phyloP scores from a whole-genome alignment of 1,140 invertebrate species.

The Drusus annulatus region DNA sequence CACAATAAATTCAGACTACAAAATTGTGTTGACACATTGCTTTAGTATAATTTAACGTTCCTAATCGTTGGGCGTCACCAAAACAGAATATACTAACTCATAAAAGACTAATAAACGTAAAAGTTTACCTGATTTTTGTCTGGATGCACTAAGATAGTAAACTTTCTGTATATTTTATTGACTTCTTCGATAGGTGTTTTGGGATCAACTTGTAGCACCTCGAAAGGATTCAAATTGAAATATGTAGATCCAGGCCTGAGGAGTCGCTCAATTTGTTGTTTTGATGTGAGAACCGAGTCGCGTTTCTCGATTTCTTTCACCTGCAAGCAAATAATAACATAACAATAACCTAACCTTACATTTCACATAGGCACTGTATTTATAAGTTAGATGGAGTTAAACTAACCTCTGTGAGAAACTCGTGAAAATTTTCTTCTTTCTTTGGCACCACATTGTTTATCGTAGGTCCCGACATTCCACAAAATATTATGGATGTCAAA shows the following conservation, averaged over 20 bases:
- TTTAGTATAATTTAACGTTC: too few relatives aligned
- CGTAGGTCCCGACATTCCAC: slow-evolving; percentile 38
- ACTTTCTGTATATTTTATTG: slow-evolving; percentile 96
- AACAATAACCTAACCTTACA: slow-evolving; percentile 46
- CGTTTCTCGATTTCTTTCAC: slow-evolving; percentile 96
- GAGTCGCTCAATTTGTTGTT: slow-evolving; percentile 95
- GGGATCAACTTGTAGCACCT: slow-evolving; percentile 96
- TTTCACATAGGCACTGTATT: slow-evolving; percentile 6
- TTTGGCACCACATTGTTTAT: slow-evolving; percentile 37
- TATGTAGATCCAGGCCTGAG: slow-evolving; percentile 95
- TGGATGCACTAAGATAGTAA: slow-evolving; percentile 98
- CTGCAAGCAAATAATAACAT: slow-evolving; percentile 70
- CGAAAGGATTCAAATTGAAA: slow-evolving; percentile 96
- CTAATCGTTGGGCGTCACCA: too few relatives aligned
- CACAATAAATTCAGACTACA: too few relatives aligned
- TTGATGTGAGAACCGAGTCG: slow-evolving; percentile 91
- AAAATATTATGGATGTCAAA: slow-evolving; percentile 35
- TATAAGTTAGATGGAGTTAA: neutral
- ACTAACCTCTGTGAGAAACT: slow-evolving; percentile 65
- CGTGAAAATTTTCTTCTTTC: slow-evolving; percentile 63
- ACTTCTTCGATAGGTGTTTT: slow-evolving; percentile 91
- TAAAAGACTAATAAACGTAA: too few relatives aligned
- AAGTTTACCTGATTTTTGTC: slow-evolving; percentile 87
- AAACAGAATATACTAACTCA: too few relatives aligned
- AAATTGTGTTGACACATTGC: too few relatives aligned